Percentiles rank a stretch among this genome's conserved stretches.
phyloP scores from a whole-genome alignment of 2,888 invertebrate species.

The Plusia festucae region DNA sequence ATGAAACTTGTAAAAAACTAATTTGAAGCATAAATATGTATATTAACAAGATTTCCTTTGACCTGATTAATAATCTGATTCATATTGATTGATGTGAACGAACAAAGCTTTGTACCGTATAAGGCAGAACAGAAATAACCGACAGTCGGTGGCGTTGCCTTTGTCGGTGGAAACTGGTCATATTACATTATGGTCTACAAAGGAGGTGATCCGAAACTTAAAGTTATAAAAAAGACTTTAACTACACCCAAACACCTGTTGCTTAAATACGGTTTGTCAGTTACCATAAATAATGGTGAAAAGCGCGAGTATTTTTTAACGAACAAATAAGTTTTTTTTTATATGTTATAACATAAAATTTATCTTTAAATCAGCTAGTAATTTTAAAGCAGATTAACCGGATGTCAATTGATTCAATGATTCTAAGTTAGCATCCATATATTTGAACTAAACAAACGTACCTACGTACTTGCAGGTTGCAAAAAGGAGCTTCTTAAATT shows the following conservation, averaged over 20 bases:
- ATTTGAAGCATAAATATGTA: no score
- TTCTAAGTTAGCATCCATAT: no score
- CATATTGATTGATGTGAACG: neutral
- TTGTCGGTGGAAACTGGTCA: constrained; percentile 1
- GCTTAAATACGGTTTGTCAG: neutral
- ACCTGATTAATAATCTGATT: neutral
- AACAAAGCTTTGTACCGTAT: neutral
- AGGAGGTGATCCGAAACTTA: neutral
- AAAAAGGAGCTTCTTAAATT: no score
- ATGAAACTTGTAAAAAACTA: no score
- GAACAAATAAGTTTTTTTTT: no score
- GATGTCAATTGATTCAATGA: no score
- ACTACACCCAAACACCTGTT: neutral
- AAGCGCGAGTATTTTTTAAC: neutral
- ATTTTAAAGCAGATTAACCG: no score
- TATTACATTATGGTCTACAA: neutral
- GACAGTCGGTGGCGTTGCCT: constrained; percentile 3
- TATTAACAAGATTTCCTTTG: neutral
- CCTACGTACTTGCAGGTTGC: no score
- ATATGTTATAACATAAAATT: no score
- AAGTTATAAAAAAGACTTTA: neutral
- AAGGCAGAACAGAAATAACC: neutral
- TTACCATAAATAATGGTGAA: neutral
- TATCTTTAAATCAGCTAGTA: no score
- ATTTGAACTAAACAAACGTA: no score